Evolutionary conservation across 1,140 invertebrate species (phyloP), one percentile per base, ranked within the genome.

Genomic region (Cheumatopsyche charites): DNA sequence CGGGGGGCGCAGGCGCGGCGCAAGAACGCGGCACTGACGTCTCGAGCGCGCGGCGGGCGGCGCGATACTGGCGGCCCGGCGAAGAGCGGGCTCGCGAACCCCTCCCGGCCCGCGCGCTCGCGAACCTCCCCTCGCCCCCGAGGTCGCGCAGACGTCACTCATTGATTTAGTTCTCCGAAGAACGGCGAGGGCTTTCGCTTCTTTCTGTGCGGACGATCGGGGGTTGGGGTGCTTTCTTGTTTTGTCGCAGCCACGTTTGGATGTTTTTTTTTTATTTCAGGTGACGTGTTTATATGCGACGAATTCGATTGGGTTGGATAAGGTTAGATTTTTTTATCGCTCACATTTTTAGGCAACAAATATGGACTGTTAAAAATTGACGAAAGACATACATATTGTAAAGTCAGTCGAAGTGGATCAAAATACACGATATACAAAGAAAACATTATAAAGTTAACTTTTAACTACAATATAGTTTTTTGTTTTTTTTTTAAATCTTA

Each of bases 141-240:
- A 12, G 9, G 12, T 45, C 43, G 9, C 26, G 11, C 66, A 42
- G 43, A 71, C 73, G 73, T 74, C 73, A 74, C 73, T 74, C 73
- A 74, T 74, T 74, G 73, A 74, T 74, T 74, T 74, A 74, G 41
- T 26, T 21, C 52, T 2, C 3, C 19, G 52, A 15, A 25, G 63
- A 15, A 13, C 55, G 19, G 17, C 55, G 23, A 13, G 5, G 17
- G 17, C n/a, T 21, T 49, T 49, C 47, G n/a, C n/a, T n/a, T n/a
- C n/a, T n/a, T n/a, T n/a, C n/a, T n/a, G n/a, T 49, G 47, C 4
- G 4, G 47, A 21, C 3, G n/a, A 5, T 49, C 5, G 19, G 47
- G 47, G 13, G n/a, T 4, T 13, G n/a, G 13, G 47, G 3, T n/a
- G 47, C 4, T 49, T 13, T 2, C 5, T 13, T 13, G 47, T 4